These are phyloP conservation scores for Spisula subtruncata DNA, from an alignment of 2,888 invertebrate genomes.

Conservation along the genomic window DNA sequence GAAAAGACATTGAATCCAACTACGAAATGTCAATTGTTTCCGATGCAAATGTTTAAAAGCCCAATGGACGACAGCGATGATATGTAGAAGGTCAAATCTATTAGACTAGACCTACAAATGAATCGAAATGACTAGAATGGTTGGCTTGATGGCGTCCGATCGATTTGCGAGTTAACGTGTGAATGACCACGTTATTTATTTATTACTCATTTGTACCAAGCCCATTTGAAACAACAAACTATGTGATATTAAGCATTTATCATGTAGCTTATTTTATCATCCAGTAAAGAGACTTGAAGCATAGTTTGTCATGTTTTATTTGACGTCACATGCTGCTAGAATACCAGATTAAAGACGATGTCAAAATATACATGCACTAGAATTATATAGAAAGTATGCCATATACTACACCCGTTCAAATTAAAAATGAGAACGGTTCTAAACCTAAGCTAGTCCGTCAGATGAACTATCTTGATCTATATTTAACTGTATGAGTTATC, in stretches of 20 bases:
- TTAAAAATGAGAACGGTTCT: too few relatives aligned
- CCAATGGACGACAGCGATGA: conserved; percentile 16
- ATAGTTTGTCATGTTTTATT: too few relatives aligned
- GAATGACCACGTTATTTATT: conserved; percentile 22
- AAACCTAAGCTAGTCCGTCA: too few relatives aligned
- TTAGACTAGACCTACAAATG: conserved; percentile 17
- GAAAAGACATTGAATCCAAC: conserved; percentile 25
- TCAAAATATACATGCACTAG: too few relatives aligned
- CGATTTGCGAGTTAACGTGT: neutral
- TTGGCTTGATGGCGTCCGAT: neutral
- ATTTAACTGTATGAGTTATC: too few relatives aligned
- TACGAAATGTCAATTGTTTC: conserved; percentile 42
- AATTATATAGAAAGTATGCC: too few relatives aligned
- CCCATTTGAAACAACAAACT: neutral
- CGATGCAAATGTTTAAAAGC: conserved; percentile 33
- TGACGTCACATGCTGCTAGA: too few relatives aligned
- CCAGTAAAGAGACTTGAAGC: too few relatives aligned
- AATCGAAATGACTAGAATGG: neutral
- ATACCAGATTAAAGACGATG: too few relatives aligned
- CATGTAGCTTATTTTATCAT: too few relatives aligned
- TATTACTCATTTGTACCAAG: conserved; percentile 9
- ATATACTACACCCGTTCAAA: too few relatives aligned
- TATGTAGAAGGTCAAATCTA: conserved; percentile 40
- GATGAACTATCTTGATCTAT: too few relatives aligned
- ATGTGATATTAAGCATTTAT: neutral